These are phyloP conservation scores for Spodoptera frugiperda DNA, from an alignment of 1,140 invertebrate species.

Conservation along the genomic window DNA sequence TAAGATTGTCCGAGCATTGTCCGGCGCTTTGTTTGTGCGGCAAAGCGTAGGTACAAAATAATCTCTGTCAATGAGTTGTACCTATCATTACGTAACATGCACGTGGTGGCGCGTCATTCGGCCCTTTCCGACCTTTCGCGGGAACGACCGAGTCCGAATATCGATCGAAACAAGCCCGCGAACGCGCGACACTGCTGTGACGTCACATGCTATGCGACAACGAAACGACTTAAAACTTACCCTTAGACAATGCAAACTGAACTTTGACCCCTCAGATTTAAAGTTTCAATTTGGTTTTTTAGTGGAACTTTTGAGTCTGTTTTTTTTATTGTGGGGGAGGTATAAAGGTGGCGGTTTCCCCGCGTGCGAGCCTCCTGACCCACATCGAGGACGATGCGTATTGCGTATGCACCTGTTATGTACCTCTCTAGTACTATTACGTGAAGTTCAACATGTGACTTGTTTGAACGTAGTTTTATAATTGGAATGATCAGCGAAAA, in stretches of 20 bases:
- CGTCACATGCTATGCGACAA: conserved; percentile 66
- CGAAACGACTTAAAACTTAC: conserved; percentile 35
- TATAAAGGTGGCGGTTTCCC: conserved; percentile 38
- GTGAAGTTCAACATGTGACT: conserved; percentile 44
- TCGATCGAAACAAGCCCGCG: conserved; percentile 74
- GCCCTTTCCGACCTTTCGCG: conserved; percentile 65
- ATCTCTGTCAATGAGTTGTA: conserved; percentile 81
- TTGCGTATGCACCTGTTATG: conserved; percentile 70
- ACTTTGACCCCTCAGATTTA: not conserved
- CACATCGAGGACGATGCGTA: conserved; percentile 71
- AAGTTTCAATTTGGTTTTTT: not conserved
- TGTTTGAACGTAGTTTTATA: not conserved
- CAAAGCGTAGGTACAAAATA: conserved; percentile 63
- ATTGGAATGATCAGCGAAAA: not conserved
- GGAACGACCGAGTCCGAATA: conserved; percentile 72
- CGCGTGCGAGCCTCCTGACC: conserved; percentile 72
- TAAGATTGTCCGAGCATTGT: not conserved
- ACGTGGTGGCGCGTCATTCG: conserved; percentile 75
- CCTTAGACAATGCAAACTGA: not conserved
- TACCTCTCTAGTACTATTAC: conserved; percentile 45
- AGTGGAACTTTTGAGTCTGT: not conserved
- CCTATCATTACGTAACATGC: conserved; percentile 77
- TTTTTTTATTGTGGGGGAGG: conserved; percentile 36
- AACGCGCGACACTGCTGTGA: conserved; percentile 76
- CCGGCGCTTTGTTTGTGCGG: conserved; percentile 20